These are phyloP conservation scores for Corapipo altera DNA, from an alignment of 2,113 vertebrate species.

Conservation along the genomic window DNA sequence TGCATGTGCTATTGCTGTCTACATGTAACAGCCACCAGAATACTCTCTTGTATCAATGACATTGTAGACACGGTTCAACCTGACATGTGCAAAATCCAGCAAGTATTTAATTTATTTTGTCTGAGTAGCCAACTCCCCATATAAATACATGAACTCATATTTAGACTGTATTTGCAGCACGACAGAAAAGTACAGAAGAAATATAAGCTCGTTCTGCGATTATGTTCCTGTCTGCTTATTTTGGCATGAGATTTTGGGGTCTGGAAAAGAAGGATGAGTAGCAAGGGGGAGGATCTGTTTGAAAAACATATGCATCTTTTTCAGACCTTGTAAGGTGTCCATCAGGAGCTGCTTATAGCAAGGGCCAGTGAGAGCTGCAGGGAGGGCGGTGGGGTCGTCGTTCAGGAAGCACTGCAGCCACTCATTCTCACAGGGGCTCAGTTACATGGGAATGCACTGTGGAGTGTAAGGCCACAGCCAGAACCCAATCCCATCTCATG, in stretches of 20 bases:
- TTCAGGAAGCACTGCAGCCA: not conserved
- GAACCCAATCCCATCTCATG: not conserved
- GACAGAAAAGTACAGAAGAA: not conserved
- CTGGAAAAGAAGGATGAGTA: constrained; percentile 25
- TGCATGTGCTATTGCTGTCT: not conserved
- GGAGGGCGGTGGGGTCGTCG: rapidly evolving
- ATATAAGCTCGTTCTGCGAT: not conserved
- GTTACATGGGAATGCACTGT: not conserved
- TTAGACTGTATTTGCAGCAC: not conserved
- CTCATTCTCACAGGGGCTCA: not conserved
- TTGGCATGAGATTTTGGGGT: constrained; percentile 39
- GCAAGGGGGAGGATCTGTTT: not conserved
- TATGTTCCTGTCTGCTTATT: constrained; percentile 27
- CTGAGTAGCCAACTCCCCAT: not conserved
- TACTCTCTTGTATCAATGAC: not conserved
- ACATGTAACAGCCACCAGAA: not conserved
- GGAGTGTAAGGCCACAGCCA: not conserved
- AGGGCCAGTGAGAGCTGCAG: not conserved
- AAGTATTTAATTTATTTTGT: constrained; percentile 20
- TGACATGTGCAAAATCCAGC: not conserved
- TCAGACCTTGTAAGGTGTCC: constrained; percentile 38
- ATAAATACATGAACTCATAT: not conserved
- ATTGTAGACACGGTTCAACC: not conserved
- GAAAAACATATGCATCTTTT: constrained; percentile 19
- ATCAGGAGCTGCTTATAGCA: not conserved